Evolutionary conservation across 37 sponge, comb jelly and placozoan genomes (phyloP).

Genomic region (Halisarca cf. caerulea): DNA sequence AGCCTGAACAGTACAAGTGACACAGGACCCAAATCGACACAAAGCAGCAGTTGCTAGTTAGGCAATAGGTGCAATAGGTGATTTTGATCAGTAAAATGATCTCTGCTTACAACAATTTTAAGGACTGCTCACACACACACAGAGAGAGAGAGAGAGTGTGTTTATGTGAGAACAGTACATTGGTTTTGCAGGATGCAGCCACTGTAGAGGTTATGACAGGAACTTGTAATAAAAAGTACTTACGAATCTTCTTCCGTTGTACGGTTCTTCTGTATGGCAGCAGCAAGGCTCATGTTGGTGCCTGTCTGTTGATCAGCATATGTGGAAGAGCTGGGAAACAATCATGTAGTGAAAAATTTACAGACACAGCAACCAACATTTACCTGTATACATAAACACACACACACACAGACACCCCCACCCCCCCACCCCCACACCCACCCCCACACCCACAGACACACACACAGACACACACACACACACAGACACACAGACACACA

Average conservation of each 20-base stretch:
- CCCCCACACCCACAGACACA: background rate
- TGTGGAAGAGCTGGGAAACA: background rate
- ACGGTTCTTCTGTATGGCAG: background rate
- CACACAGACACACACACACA: background rate
- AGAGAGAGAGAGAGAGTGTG: no score
- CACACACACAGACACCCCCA: background rate
- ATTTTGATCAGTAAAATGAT: no score
- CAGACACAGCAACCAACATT: background rate
- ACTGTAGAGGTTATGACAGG: no score
- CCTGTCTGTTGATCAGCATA: slow-evolving; percentile 17
- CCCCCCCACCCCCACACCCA: background rate
- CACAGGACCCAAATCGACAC: no score
- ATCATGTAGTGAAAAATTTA: background rate
- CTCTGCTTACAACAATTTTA: no score
- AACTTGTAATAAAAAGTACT: background rate
- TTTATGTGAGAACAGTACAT: no score
- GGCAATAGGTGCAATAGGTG: no score
- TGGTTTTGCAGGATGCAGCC: no score
- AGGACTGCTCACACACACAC: no score
- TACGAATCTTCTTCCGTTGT: slow-evolving; percentile 25
- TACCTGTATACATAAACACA: background rate
- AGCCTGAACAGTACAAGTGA: no score
- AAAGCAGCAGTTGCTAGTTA: no score
- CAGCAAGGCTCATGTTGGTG: background rate
- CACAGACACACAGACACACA: no score